These are phyloP conservation scores for Anguilla obscura DNA, from an alignment of 2,797 vertebrate species.

Conservation along the genomic window DNA sequence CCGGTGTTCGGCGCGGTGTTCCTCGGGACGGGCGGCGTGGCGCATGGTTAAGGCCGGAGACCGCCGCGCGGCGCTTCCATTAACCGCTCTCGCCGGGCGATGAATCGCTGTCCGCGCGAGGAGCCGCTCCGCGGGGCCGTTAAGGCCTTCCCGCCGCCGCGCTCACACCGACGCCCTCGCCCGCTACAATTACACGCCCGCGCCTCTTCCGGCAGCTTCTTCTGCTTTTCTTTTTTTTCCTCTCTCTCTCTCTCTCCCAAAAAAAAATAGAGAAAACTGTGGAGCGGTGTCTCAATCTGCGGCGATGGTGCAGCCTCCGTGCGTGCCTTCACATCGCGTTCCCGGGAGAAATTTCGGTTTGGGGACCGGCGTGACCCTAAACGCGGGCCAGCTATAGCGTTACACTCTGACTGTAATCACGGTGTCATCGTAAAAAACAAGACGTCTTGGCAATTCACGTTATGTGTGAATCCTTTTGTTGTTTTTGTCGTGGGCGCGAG, in stretches of 20 bases:
- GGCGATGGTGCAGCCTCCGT: neutral
- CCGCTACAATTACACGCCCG: no score
- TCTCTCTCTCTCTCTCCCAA: neutral
- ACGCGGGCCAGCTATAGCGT: neutral
- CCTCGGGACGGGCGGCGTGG: neutral
- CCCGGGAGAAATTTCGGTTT: neutral
- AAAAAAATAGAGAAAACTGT: no score
- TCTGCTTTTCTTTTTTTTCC: neutral
- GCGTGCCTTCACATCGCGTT: no score
- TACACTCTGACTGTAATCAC: neutral
- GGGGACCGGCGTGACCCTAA: neutral
- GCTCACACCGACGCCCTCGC: neutral
- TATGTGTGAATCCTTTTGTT: neutral
- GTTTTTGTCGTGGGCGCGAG: neutral
- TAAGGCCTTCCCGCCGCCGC: slow-evolving; percentile 20
- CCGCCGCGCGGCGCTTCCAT: slow-evolving; percentile 3
- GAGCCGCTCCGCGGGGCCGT: neutral
- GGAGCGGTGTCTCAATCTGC: neutral
- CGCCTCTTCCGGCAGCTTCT: neutral
- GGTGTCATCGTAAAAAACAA: neutral
- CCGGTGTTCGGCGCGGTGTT: no score
- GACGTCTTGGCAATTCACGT: neutral
- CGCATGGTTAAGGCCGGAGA: neutral
- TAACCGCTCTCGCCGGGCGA: slow-evolving; percentile 10
- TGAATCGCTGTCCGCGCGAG: slow-evolving; percentile 6